Evolutionary conservation across 2,888 invertebrate genomes (phyloP).

Genomic region (Agrypnus murinus): DNA sequence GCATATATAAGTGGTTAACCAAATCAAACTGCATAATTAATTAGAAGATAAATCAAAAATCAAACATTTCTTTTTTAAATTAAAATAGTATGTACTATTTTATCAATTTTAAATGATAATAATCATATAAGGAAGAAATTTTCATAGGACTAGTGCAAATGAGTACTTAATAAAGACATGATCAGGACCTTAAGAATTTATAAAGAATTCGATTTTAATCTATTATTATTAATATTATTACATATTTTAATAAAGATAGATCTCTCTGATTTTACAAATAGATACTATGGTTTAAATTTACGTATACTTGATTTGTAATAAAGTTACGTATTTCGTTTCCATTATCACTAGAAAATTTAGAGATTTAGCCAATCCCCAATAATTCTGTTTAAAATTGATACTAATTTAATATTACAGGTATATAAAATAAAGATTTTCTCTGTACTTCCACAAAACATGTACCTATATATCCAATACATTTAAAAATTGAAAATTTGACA

Average conservation of each 20-base stretch:
- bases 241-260: slow-evolving; percentile 52
- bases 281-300: slow-evolving; percentile 64
- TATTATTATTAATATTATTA: slow-evolving; percentile 46
- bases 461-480: slow-evolving; percentile 47
- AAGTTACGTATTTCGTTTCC: slow-evolving; percentile 70
- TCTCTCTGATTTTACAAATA: slow-evolving; percentile 62
- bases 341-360: slow-evolving; percentile 53
- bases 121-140: slow-evolving; percentile 38
- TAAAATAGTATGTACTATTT: too few species aligned
- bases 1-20: slow-evolving; percentile 62
- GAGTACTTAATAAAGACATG: slow-evolving; percentile 37
- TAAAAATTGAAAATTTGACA: slow-evolving; percentile 37
- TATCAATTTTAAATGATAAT: slow-evolving; percentile 29
- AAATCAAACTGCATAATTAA: slow-evolving; percentile 37
- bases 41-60: too few species aligned
- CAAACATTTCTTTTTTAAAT: neutral
- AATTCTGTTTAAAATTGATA: slow-evolving; percentile 49
- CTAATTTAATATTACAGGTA: slow-evolving; percentile 46
- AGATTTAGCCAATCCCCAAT: slow-evolving; percentile 44
- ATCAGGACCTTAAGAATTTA: slow-evolving; percentile 27
- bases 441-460: slow-evolving; percentile 48
- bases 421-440: slow-evolving; percentile 51
- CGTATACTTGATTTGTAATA: slow-evolving; percentile 70
- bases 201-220: slow-evolving; percentile 41
- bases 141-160: slow-evolving; percentile 47